Conservation (phyloP, 2,113 vertebrate genomes). For the Neodontobutis hainanensis region DNA sequence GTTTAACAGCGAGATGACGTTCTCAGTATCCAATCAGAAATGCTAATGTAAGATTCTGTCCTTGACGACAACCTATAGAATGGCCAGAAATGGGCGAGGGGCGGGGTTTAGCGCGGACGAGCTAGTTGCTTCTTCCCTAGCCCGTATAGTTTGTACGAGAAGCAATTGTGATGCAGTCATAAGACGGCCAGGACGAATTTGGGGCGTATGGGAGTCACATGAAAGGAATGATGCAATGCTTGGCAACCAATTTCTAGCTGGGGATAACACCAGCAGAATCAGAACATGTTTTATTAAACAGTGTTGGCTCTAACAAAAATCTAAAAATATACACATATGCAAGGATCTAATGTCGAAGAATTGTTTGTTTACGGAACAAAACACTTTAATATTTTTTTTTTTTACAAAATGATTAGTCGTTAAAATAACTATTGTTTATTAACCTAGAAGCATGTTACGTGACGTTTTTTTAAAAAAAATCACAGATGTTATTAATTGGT, state of each 20-base stretch:
- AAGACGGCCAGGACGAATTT: conserved; percentile 86
- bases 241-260: conserved; percentile 86
- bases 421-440: neutral
- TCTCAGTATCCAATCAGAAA: conserved; percentile 26
- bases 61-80: conserved; percentile 82
- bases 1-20: rapidly evolving
- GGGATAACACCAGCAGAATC: conserved; percentile 85
- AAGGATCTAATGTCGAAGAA: conserved; percentile 78
- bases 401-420: conserved; percentile 9
- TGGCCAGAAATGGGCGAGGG: rapidly evolving
- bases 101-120: conserved; percentile 17
- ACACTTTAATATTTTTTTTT: conserved; percentile 16
- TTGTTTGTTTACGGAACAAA: conserved; percentile 70
- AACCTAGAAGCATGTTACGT: conserved; percentile 7
- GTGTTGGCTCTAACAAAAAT: conserved; percentile 80
- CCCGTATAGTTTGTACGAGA: conserved; percentile 77
- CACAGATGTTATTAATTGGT: conserved; percentile 12
- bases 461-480: conserved; percentile 9
- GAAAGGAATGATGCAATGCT: conserved; percentile 88
- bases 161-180: conserved; percentile 85
- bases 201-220: conserved; percentile 87
- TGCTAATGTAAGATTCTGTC: conserved; percentile 62
- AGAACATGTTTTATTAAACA: conserved; percentile 87
- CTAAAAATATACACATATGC: conserved; percentile 83
- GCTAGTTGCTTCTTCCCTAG: conserved; percentile 56